These are phyloP conservation scores for Augochlora pura DNA, from an alignment of 1,140 invertebrate species.

Conservation along the genomic window DNA sequence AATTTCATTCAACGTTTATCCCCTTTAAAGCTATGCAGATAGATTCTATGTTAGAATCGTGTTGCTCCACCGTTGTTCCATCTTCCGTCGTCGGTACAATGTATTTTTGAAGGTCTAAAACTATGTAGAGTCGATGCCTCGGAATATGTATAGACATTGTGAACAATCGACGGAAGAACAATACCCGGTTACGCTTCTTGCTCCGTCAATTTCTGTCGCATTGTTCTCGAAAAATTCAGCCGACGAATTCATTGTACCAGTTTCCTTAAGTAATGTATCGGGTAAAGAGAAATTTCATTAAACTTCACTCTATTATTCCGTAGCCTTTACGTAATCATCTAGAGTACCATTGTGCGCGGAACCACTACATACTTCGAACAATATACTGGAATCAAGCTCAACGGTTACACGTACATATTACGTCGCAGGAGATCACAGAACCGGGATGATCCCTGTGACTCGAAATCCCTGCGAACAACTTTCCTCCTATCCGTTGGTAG, in stretches of 20 bases:
- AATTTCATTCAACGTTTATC: too few species aligned
- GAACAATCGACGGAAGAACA: neutral
- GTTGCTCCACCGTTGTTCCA: too few species aligned
- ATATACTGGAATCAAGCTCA: neutral
- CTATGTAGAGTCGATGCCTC: too few species aligned
- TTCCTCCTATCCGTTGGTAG: too few species aligned
- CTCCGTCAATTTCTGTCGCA: neutral
- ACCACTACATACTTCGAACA: neutral
- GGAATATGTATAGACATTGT: neutral
- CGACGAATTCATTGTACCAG: neutral
- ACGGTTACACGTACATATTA: neutral
- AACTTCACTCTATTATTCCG: neutral
- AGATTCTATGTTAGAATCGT: too few species aligned
- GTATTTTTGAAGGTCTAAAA: too few species aligned
- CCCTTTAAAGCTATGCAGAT: too few species aligned
- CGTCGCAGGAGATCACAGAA: neutral
- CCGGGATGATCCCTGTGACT: neutral
- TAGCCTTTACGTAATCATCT: neutral
- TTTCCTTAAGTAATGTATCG: neutral
- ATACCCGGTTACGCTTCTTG: neutral
- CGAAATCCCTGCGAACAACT: too few species aligned
- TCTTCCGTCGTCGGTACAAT: too few species aligned
- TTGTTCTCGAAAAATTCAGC: conserved; percentile 8
- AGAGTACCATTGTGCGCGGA: neutral
- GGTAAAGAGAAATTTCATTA: neutral